Evolutionary conservation across 2,797 vertebrate genomes (phyloP).

Genomic region (Eulemur rubriventer): DNA sequence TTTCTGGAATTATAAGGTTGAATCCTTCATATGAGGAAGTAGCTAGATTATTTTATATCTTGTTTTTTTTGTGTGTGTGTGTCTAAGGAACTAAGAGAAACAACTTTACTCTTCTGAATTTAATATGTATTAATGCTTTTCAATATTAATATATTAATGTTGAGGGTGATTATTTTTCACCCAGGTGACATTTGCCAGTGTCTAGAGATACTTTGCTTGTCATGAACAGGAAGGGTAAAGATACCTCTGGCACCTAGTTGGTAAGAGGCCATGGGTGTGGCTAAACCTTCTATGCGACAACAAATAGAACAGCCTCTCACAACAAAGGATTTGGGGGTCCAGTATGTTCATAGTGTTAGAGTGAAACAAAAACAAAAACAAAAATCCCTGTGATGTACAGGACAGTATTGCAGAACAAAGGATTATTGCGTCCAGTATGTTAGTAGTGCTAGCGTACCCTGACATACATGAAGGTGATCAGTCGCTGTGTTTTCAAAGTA

Average conservation of each 20-base stretch:
- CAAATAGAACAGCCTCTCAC: too few relatives aligned
- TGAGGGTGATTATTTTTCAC: background rate
- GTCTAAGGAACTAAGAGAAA: background rate
- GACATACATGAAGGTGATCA: too few relatives aligned
- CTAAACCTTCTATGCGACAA: background rate
- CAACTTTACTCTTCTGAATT: background rate
- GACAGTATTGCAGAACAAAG: background rate
- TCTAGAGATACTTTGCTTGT: background rate
- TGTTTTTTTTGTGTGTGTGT: background rate
- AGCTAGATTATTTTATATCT: background rate
- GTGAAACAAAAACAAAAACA: background rate
- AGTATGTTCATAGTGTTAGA: background rate
- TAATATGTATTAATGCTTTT: background rate
- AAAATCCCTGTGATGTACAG: background rate
- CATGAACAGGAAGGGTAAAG: background rate
- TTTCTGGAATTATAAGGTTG: background rate
- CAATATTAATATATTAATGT: background rate
- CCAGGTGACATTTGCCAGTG: background rate
- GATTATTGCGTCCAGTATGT: background rate
- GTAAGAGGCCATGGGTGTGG: background rate
- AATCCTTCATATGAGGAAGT: background rate
- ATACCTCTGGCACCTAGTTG: background rate
- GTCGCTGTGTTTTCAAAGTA: background rate
- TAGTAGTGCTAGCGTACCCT: background rate
- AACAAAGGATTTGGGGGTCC: background rate